A percentile compares a stretch with the other conserved stretches of the same genome.
Evolutionary conservation across 30 jellyfish, hydroid and myxozoan species (phyloP).

Genomic region (Cassiopea xamachana): DNA sequence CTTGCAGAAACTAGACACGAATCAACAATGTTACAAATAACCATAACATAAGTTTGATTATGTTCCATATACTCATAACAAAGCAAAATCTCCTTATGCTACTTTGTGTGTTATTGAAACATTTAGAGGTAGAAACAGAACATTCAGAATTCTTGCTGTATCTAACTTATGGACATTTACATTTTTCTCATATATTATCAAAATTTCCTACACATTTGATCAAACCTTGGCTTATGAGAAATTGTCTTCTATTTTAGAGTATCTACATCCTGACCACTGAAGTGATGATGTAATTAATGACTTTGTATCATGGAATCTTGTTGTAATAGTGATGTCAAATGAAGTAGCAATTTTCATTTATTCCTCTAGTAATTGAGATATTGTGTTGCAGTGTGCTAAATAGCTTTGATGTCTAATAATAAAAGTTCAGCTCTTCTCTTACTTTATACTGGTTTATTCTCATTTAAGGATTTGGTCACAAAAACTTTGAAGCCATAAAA

Average conservation of each 20-base stretch:
- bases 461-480: neutral
- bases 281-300: neutral
- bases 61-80: neutral
- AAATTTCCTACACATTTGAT: no score
- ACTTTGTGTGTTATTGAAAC: no score
- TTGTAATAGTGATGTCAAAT: neutral
- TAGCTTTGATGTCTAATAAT: neutral
- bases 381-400: neutral
- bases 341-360: neutral
- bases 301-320: neutral
- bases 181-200: no score
- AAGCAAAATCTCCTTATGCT: no score
- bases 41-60: neutral
- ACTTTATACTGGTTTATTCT: neutral
- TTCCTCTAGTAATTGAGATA: neutral
- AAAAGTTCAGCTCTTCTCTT: neutral
- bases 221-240: no score
- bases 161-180: no score
- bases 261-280: slow-evolving; percentile 42
- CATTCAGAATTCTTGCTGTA: no score
- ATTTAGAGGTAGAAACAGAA: no score
- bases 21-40: neutral
- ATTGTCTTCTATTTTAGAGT: slow-evolving; percentile 3
- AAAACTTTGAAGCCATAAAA: no score
- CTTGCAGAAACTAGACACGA: neutral